These are phyloP conservation scores for Clitarchus hookeri DNA, from an alignment of 2,888 invertebrate species.

Conservation along the genomic window DNA sequence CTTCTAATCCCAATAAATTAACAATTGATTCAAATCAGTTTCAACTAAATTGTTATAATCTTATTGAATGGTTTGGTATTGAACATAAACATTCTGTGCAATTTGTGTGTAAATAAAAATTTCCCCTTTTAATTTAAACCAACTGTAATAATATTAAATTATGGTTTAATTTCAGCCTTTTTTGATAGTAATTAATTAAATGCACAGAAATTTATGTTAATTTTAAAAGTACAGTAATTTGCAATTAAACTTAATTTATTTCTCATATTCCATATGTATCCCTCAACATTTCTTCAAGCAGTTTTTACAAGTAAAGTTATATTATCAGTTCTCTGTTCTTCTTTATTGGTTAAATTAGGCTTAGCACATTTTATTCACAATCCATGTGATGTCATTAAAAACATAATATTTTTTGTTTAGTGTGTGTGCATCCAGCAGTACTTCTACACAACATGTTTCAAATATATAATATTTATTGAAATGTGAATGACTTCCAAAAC, in stretches of 20 bases:
- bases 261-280: neutral
- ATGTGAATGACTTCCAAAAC: too few relatives aligned
- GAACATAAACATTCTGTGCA: neutral
- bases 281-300: neutral
- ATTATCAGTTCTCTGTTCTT: too few relatives aligned
- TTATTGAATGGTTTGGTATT: neutral
- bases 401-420: too few relatives aligned
- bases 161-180: neutral
- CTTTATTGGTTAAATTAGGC: too few relatives aligned
- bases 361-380: too few relatives aligned
- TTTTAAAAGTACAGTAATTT: neutral
- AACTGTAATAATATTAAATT: neutral
- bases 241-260: neutral
- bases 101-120: neutral
- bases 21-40: neutral
- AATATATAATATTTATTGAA: too few relatives aligned
- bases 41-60: neutral
- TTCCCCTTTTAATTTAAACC: neutral
- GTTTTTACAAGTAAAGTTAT: too few relatives aligned
- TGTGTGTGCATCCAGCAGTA: too few relatives aligned
- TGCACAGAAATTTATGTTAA: neutral
- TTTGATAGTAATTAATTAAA: neutral
- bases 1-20: too few relatives aligned
- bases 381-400: too few relatives aligned
- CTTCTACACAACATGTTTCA: too few relatives aligned